Evolutionary conservation across 2,113 vertebrate genomes (phyloP).

Genomic region (Aramus guarauna): DNA sequence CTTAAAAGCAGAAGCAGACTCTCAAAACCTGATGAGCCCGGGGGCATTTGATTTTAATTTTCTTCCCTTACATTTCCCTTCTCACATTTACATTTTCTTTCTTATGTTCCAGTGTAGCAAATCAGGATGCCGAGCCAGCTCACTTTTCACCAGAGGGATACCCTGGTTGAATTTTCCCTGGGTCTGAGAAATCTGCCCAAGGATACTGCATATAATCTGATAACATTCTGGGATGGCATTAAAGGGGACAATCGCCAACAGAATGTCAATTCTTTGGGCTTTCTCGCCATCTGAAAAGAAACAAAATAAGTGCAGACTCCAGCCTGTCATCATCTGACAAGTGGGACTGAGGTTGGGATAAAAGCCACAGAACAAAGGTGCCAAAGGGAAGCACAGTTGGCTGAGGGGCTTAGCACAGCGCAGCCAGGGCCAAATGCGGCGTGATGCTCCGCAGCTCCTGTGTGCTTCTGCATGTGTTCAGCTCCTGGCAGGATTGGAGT

Average conservation of each 20-base stretch:
- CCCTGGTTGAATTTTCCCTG: not conserved
- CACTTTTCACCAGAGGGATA: not conserved
- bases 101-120: not conserved
- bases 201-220: not conserved
- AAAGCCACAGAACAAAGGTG: slow-evolving; percentile 42
- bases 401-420: not conserved
- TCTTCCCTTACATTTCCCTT: not conserved
- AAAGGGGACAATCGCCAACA: slow-evolving; percentile 29
- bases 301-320: not conserved
- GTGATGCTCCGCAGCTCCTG: not conserved
- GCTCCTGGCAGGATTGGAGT: not conserved
- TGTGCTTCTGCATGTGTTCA: not conserved
- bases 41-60: slow-evolving; percentile 19
- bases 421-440: not conserved
- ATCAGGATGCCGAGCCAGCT: not conserved
- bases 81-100: not conserved
- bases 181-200: not conserved
- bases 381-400: slow-evolving; percentile 4
- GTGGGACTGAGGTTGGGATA: slow-evolving; percentile 11
- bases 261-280: slow-evolving; percentile 39
- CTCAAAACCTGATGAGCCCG: not conserved
- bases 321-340: slow-evolving; percentile 11
- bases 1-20: not conserved
- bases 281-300: slow-evolving; percentile 45
- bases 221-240: not conserved